These are phyloP conservation scores for Willisornis vidua DNA, from an alignment of 2,113 vertebrate species.

Conservation along the genomic window DNA sequence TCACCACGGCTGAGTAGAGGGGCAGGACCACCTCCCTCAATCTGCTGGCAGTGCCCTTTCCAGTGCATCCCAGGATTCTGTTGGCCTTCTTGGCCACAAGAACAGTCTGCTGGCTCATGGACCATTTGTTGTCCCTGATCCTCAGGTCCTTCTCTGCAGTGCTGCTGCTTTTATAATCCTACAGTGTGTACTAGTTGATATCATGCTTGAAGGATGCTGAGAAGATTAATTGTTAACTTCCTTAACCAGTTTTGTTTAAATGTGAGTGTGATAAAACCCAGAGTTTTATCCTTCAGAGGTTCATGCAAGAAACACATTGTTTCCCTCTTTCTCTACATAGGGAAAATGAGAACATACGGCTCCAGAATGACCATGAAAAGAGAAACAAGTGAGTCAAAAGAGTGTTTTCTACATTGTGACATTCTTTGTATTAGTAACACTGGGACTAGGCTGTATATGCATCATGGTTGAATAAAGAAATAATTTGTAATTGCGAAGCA, in stretches of 20 bases:
- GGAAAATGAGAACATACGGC: background rate
- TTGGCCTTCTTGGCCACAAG: background rate
- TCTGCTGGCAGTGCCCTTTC: background rate
- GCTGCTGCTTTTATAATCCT: background rate
- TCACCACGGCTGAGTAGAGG: background rate
- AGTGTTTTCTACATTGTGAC: background rate
- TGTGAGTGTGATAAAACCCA: background rate
- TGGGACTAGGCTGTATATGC: background rate
- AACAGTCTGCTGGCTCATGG: background rate
- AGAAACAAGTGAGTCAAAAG: background rate
- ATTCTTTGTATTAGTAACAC: background rate
- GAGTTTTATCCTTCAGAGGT: background rate
- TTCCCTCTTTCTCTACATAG: background rate
- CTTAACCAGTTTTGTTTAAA: background rate
- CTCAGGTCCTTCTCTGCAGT: background rate
- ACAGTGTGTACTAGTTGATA: background rate
- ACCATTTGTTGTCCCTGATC: background rate
- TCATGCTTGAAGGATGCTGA: background rate
- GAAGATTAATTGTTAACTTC: background rate
- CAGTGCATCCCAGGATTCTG: background rate
- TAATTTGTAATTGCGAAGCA: background rate
- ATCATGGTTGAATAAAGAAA: background rate
- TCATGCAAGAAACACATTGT: background rate
- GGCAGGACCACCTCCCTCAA: accelerated
- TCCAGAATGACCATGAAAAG: background rate